Conservation (phyloP, 2,888 invertebrate species). For the Leptinotarsa juncta region DNA sequence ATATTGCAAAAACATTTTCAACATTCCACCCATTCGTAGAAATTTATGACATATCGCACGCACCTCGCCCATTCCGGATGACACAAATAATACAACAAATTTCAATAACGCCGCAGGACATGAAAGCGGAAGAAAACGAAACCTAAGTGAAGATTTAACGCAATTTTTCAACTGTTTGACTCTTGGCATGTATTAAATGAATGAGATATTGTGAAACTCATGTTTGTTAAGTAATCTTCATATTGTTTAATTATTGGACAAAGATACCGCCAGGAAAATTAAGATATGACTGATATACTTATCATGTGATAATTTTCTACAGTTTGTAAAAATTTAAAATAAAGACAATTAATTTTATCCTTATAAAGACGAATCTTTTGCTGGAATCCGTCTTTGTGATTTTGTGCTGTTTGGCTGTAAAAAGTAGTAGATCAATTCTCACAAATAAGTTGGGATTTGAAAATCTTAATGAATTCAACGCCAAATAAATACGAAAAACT, state of each 20-base stretch:
- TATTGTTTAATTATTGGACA: not conserved
- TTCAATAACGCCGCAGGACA: constrained; percentile 33
- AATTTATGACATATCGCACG: constrained; percentile 36
- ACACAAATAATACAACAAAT: constrained; percentile 32
- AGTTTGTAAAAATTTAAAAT: no score
- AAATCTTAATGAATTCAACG: no score
- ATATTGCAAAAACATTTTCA: not conserved
- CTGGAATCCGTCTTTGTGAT: no score
- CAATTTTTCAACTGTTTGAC: constrained; percentile 12
- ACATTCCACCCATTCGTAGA: not conserved
- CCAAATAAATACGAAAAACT: no score
- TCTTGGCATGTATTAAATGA: constrained; percentile 9
- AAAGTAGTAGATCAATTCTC: no score
- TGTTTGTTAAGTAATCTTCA: not conserved
- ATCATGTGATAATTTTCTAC: no score
- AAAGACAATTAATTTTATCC: no score
- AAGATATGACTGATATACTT: no score
- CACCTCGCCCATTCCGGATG: constrained; percentile 34
- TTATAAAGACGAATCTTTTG: no score
- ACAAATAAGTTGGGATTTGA: no score
- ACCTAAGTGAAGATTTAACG: constrained; percentile 27
- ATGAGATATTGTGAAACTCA: not conserved
- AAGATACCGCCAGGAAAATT: not conserved
- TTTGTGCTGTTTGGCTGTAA: no score
- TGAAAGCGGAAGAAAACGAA: constrained; percentile 41